A percentile compares a stretch with the other conserved stretches of the same genome.
Conservation (phyloP, 64 coral and sea anemone genomes). For the Orbicella faveolata region DNA sequence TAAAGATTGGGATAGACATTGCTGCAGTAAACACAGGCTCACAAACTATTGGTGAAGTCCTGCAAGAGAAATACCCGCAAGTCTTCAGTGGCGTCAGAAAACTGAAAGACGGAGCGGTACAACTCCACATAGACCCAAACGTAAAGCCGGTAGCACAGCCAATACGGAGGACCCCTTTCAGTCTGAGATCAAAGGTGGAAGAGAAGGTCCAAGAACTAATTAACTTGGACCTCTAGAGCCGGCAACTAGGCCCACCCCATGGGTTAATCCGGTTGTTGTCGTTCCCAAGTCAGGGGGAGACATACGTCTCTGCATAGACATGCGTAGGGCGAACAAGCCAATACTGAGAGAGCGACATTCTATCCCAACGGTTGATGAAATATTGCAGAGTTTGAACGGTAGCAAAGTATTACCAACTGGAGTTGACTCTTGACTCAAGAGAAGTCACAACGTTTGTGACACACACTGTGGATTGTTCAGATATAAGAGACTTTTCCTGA, state of each 20-base stretch:
- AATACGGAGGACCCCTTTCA: not conserved
- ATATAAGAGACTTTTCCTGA: too few relatives aligned
- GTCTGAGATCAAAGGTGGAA: conserved; percentile 11
- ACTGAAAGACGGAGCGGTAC: not conserved
- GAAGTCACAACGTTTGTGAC: too few relatives aligned
- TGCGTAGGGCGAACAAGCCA: not conserved
- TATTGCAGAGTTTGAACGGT: not conserved
- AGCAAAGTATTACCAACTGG: too few relatives aligned
- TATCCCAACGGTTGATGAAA: not conserved
- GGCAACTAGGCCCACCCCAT: not conserved
- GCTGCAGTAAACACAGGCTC: not conserved
- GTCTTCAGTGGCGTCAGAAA: not conserved
- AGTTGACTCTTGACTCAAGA: too few relatives aligned
- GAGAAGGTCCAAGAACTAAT: conserved; percentile 25
- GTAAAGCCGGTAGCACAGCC: conserved; percentile 2
- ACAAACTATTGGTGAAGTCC: not conserved
- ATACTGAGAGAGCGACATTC: not conserved
- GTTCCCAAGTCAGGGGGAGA: conserved; percentile 6
- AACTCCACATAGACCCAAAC: conserved; percentile 1
- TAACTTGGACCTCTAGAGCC: conserved; percentile 1
- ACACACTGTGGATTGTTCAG: too few relatives aligned
- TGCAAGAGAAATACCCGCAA: not conserved
- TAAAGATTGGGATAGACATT: conserved; percentile 23
- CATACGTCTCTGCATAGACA: not conserved
- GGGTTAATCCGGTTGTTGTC: conserved; percentile 9